Conservation (phyloP, 2,888 invertebrate species). For the Eurytoma adleriae region DNA sequence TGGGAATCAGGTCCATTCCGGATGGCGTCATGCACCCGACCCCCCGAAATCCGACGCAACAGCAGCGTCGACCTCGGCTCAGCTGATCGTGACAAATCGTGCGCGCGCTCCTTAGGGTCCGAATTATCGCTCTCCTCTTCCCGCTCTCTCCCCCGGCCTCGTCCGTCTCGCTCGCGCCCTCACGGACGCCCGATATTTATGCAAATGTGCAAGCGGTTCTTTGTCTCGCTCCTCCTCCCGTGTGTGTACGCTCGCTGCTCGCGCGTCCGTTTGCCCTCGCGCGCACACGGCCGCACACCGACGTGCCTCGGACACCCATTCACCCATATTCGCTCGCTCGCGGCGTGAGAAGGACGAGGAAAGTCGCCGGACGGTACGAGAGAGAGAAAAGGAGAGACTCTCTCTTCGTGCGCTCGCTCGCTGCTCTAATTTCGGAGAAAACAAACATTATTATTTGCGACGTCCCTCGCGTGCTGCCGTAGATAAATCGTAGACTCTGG, state of each 20-base stretch:
- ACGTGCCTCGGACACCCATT: constrained; percentile 2
- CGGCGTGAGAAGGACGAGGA: constrained; percentile 21
- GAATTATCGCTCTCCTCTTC: constrained; percentile 33
- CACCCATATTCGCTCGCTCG: constrained; percentile 8
- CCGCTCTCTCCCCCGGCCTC: constrained; percentile 37
- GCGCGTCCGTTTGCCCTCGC: constrained; percentile 11
- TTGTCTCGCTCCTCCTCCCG: constrained; percentile 40
- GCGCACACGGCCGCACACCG: not conserved
- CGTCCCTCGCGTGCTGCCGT: no score
- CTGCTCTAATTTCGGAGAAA: not conserved
- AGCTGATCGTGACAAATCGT: constrained; percentile 63
- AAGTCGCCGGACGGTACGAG: not conserved
- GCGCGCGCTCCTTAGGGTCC: constrained; percentile 52
- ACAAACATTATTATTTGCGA: no score
- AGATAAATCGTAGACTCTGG: no score
- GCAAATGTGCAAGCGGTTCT: constrained; percentile 43
- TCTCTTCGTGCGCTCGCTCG: no score
- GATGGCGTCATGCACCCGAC: not conserved
- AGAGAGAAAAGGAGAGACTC: not conserved
- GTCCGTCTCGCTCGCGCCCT: constrained; percentile 34
- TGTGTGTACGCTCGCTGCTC: not conserved
- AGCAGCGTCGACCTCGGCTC: constrained; percentile 46
- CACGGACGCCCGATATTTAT: constrained; percentile 48
- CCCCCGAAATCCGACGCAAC: constrained; percentile 10
- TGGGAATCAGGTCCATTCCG: constrained; percentile 9